phyloP scores from a whole-genome alignment of 92 coral and sea anemone species.

The Diadumene lineata region DNA sequence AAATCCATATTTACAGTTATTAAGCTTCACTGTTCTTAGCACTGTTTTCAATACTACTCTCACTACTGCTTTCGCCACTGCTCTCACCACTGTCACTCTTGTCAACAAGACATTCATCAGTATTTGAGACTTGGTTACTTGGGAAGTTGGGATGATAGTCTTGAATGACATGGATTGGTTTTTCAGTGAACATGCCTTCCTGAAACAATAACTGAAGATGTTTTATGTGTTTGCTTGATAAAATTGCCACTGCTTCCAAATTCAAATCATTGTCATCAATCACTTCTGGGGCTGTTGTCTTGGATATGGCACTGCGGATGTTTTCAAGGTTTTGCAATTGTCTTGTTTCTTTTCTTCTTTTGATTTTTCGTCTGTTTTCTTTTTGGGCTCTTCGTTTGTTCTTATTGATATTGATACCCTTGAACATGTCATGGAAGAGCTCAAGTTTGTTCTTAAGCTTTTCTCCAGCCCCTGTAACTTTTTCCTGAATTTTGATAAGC shows the following conservation, averaged over 20 bases:
- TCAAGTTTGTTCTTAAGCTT: slow-evolving; percentile 38
- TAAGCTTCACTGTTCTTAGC: not conserved
- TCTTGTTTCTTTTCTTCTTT: not conserved
- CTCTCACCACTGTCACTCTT: not conserved
- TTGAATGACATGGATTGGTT: slow-evolving; percentile 26
- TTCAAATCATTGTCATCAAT: slow-evolving; percentile 34
- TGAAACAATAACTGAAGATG: slow-evolving; percentile 39
- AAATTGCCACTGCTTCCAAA: slow-evolving; percentile 32
- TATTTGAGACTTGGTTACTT: slow-evolving; percentile 25
- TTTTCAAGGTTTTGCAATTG: slow-evolving; percentile 4
- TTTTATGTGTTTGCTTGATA: slow-evolving; percentile 35
- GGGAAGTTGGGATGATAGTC: slow-evolving; percentile 35
- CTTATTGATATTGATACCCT: slow-evolving; percentile 45
- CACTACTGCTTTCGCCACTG: slow-evolving; percentile 8
- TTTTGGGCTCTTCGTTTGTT: slow-evolving; percentile 45
- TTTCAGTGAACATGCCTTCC: slow-evolving; percentile 37
- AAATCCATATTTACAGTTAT: not conserved
- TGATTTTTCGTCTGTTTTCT: slow-evolving; percentile 27
- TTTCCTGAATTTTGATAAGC: slow-evolving; percentile 33
- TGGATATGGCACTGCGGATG: slow-evolving; percentile 27
- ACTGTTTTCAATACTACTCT: not conserved
- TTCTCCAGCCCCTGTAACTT: slow-evolving; percentile 37
- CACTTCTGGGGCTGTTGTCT: slow-evolving; percentile 32
- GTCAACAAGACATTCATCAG: slow-evolving; percentile 11
- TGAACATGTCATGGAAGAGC: slow-evolving; percentile 42